Conservation (phyloP, 2,113 vertebrate species). For the Falco punctatus region DNA sequence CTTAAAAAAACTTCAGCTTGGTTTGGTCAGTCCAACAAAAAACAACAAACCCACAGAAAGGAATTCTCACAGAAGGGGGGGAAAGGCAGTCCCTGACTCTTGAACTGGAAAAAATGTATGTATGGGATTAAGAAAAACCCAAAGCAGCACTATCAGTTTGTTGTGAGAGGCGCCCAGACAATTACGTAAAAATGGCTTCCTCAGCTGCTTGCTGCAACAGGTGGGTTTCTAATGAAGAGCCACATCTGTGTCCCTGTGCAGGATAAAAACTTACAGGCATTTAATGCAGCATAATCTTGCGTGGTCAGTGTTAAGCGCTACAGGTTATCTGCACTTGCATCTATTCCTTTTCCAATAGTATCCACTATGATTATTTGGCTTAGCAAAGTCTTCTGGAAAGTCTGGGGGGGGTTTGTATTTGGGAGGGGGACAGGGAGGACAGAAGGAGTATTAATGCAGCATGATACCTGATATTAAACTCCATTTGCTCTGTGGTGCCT, state of each 20-base stretch:
- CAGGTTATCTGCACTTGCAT: constrained; percentile 44
- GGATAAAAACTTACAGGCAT: background rate
- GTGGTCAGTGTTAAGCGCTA: background rate
- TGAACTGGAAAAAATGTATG: background rate
- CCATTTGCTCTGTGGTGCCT: constrained; percentile 44
- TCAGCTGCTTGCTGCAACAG: constrained; percentile 64
- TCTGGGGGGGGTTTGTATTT: background rate
- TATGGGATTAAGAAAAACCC: constrained; percentile 30
- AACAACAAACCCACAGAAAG: background rate
- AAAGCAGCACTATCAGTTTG: background rate
- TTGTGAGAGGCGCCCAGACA: constrained; percentile 45
- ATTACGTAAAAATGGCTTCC: constrained; percentile 47
- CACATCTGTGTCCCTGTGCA: background rate
- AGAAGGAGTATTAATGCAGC: background rate
- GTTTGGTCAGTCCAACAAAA: background rate
- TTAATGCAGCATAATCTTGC: background rate
- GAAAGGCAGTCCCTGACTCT: background rate
- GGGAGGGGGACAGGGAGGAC: background rate
- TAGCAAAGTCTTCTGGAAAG: background rate
- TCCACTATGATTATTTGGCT: background rate
- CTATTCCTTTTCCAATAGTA: background rate
- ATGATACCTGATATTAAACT: constrained; percentile 67
- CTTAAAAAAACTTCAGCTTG: background rate
- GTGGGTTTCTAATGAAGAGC: constrained; percentile 42
- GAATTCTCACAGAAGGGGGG: background rate